Percentiles rank a stretch among this genome's conserved stretches.
phyloP scores from a whole-genome alignment of 2,113 vertebrate species.

The Plecotus auritus region DNA sequence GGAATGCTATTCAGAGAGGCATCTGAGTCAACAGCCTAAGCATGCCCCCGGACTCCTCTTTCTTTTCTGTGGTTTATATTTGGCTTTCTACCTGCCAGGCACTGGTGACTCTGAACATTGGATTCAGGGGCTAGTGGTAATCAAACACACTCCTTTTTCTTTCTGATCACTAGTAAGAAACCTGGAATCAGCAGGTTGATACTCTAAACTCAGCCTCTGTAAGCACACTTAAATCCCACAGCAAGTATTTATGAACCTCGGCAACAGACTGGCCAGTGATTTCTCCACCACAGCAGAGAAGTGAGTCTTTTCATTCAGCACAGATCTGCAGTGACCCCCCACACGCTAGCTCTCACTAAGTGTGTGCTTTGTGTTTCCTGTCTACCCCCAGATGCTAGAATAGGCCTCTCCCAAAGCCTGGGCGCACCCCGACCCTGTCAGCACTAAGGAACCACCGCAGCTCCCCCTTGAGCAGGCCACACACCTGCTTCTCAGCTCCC shows the following conservation, averaged over 20 bases:
- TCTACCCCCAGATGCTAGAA: not conserved
- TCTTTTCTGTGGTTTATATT: not conserved
- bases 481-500: not conserved
- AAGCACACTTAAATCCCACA: conserved; percentile 10
- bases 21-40: not conserved
- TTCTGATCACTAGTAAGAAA: not conserved
- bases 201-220: not conserved
- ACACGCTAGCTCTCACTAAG: not conserved
- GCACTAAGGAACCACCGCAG: not conserved
- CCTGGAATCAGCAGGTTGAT: not conserved
- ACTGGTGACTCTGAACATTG: not conserved
- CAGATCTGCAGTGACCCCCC: not conserved
- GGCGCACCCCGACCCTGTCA: not conserved
- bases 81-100: not conserved
- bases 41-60: not conserved
- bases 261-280: not conserved
- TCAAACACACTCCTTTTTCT: not conserved
- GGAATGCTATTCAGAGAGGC: not conserved
- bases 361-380: not conserved
- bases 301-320: not conserved
- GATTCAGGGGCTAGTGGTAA: not conserved
- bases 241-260: not conserved
- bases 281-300: not conserved
- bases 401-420: not conserved
- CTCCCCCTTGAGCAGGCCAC: not conserved